These are phyloP conservation scores for Huso huso DNA, from an alignment of 2,797 vertebrate species.

Conservation along the genomic window DNA sequence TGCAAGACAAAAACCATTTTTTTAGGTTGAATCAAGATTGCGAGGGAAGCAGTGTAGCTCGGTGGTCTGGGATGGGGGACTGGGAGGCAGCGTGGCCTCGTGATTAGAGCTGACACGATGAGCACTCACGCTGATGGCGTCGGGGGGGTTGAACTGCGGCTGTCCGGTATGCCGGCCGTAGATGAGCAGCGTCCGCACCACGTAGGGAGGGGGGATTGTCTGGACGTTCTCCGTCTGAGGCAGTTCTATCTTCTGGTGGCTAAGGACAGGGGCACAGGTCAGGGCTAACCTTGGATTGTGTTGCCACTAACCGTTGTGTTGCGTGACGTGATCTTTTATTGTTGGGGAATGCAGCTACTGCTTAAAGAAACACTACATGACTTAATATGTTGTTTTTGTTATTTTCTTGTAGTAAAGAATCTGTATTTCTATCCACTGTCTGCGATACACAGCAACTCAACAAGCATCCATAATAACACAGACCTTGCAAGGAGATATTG, in stretches of 20 bases:
- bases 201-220: constrained; percentile 83
- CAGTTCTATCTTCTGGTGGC: constrained; percentile 85
- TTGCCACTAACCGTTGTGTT: too few species aligned
- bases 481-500: not conserved
- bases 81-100: not conserved
- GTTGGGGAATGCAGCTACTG: too few species aligned
- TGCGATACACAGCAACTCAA: too few species aligned
- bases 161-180: constrained; percentile 76
- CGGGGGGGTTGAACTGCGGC: constrained; percentile 71
- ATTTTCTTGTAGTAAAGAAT: too few species aligned
- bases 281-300: too few species aligned
- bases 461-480: not conserved
- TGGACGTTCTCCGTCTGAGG: constrained; percentile 81
- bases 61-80: too few species aligned
- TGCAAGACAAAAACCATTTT: too few species aligned
- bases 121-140: constrained; percentile 70
- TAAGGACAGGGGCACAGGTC: constrained; percentile 26
- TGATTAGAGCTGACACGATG: not conserved
- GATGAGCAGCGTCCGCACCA: constrained; percentile 80
- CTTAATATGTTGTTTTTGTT: too few species aligned
- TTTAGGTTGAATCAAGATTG: too few species aligned
- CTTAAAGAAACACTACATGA: too few species aligned
- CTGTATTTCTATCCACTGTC: too few species aligned
- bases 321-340: too few species aligned
- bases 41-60: not conserved